phyloP scores from a whole-genome alignment of 2,113 vertebrate species.

The Microtus oregoni region DNA sequence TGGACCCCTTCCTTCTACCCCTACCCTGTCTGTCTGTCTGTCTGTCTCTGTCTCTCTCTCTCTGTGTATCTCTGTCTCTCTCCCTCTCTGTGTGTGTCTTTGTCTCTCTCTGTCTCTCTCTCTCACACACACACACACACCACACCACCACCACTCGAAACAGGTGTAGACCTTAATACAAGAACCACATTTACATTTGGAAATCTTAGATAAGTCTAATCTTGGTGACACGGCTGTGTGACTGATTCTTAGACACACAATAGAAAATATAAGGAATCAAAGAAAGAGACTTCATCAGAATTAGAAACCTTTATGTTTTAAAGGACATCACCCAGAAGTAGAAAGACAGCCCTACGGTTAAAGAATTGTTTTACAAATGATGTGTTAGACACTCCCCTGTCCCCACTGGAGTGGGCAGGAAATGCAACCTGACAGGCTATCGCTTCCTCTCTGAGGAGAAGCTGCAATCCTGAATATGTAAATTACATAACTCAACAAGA shows the following conservation, averaged over 20 bases:
- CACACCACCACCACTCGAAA: not conserved
- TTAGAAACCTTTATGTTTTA: not conserved
- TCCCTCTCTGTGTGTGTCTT: too few species aligned
- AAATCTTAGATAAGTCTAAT: not conserved
- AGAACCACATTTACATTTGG: not conserved
- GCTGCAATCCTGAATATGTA: not conserved
- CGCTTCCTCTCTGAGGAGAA: slow-evolving; percentile 54
- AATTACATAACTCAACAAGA: not conserved
- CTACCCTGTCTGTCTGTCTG: not conserved
- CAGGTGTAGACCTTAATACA: not conserved
- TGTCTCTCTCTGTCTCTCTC: too few species aligned
- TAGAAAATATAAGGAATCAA: not conserved
- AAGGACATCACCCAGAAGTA: not conserved
- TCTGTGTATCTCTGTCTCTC: too few species aligned
- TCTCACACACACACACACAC: too few species aligned
- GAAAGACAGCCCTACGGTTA: not conserved
- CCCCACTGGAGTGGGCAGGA: slow-evolving; percentile 70
- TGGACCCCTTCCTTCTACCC: not conserved
- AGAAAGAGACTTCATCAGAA: not conserved
- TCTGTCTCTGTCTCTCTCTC: too few species aligned
- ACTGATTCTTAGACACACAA: not conserved
- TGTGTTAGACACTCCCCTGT: not conserved
- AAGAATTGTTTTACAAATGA: not conserved
- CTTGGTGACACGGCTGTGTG: not conserved
- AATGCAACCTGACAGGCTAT: slow-evolving; percentile 88